Evolutionary conservation across 2,888 invertebrate species (phyloP).

Genomic region (Dryobotodes eremita): DNA sequence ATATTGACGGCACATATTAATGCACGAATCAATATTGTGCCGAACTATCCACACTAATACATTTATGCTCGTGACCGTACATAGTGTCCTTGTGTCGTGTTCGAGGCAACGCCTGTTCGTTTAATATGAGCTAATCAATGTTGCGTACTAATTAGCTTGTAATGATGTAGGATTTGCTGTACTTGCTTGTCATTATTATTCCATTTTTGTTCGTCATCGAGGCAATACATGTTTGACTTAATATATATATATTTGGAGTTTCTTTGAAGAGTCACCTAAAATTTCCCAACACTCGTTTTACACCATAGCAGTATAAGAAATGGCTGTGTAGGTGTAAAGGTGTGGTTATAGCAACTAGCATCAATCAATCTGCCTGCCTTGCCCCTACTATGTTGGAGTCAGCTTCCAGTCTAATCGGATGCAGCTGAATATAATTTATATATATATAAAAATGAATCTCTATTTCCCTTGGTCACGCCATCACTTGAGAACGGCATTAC

Average conservation of each 20-base stretch:
- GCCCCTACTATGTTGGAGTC: not conserved
- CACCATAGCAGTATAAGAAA: not conserved
- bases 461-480: too few relatives aligned
- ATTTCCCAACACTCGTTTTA: not conserved
- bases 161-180: too few relatives aligned
- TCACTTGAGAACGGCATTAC: too few relatives aligned
- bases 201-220: too few relatives aligned
- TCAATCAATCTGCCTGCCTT: not conserved
- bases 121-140: too few relatives aligned
- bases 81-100: not conserved
- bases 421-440: not conserved
- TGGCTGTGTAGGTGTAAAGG: not conserved
- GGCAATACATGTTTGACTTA: too few relatives aligned
- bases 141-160: too few relatives aligned
- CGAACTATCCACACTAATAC: not conserved
- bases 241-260: too few relatives aligned
- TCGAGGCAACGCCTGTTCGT: too few relatives aligned
- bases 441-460: too few relatives aligned
- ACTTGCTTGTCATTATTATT: too few relatives aligned
- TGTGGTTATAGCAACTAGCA: not conserved
- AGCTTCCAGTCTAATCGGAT: not conserved
- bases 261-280: too few relatives aligned
- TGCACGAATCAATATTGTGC: not conserved
- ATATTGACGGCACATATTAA: not conserved
- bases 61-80: not conserved